phyloP scores from a whole-genome alignment of 2,113 vertebrate species.

The Sinosuthora webbiana region DNA sequence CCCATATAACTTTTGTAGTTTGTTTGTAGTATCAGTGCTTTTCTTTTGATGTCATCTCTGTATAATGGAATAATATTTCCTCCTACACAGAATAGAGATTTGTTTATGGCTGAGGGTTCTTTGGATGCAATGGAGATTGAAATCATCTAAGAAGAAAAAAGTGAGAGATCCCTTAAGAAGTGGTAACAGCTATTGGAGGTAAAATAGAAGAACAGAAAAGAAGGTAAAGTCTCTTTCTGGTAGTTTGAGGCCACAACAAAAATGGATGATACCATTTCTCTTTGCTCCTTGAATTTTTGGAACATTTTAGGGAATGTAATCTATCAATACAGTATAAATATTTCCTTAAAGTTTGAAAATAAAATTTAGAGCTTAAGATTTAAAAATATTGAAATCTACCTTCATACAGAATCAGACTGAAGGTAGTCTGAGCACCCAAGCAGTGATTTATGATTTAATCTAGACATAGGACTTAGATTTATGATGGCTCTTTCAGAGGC shows the following conservation, averaged over 20 bases:
- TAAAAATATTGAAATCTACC: neutral
- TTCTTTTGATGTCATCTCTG: neutral
- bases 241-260: neutral
- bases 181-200: neutral
- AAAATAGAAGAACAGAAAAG: neutral
- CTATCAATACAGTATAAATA: neutral
- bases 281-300: neutral
- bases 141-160: neutral
- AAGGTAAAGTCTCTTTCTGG: neutral
- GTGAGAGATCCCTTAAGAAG: neutral
- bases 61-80: neutral
- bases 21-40: neutral
- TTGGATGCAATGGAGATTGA: neutral
- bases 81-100: neutral
- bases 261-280: neutral
- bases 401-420: neutral
- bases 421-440: neutral
- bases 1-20: neutral
- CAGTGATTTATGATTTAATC: neutral
- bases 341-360: neutral
- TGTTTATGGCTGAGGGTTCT: neutral
- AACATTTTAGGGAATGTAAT: neutral
- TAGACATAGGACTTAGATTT: neutral
- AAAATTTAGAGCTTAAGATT: neutral
- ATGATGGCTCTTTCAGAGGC: neutral